Evolutionary conservation across 1,140 invertebrate genomes (phyloP).

Genomic region (Drosophila bocqueti): DNA sequence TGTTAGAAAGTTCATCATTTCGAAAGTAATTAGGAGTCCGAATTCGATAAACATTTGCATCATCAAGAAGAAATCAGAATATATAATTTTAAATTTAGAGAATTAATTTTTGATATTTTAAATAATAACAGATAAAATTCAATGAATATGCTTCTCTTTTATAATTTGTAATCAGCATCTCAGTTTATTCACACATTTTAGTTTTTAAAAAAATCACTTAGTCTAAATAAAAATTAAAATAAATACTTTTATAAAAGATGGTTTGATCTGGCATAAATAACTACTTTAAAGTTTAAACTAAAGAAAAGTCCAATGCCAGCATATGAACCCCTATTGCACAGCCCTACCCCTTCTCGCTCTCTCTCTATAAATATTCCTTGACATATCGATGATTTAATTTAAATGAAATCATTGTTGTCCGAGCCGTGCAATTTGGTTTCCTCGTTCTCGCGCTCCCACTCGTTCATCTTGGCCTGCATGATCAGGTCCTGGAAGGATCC

Average conservation of each 20-base stretch:
- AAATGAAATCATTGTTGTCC: slow-evolving; percentile 64
- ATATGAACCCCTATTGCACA: slow-evolving; percentile 69
- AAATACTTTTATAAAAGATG: slow-evolving; percentile 1
- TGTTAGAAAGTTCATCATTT: slow-evolving; percentile 3
- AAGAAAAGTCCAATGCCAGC: slow-evolving; percentile 67
- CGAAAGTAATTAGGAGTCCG: slow-evolving; percentile 13
- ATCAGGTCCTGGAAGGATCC: slow-evolving; percentile 78
- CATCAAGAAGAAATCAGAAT: background rate
- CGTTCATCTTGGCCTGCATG: slow-evolving; percentile 64
- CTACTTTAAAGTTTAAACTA: slow-evolving; percentile 24
- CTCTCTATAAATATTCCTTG: background rate
- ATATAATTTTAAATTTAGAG: no score
- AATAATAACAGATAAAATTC: background rate
- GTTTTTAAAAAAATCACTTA: slow-evolving; percentile 26
- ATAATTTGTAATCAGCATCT: background rate
- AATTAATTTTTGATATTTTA: no score
- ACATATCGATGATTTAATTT: background rate
- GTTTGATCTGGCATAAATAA: slow-evolving; percentile 16
- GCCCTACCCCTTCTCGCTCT: background rate
- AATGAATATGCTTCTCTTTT: background rate
- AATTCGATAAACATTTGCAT: background rate
- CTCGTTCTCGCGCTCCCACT: slow-evolving; percentile 65
- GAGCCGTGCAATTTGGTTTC: slow-evolving; percentile 73
- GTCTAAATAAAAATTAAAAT: slow-evolving; percentile 1
- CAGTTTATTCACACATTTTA: slow-evolving; percentile 20